These are phyloP conservation scores for Dryobota labecula DNA, from an alignment of 2,888 invertebrate species.

Conservation along the genomic window DNA sequence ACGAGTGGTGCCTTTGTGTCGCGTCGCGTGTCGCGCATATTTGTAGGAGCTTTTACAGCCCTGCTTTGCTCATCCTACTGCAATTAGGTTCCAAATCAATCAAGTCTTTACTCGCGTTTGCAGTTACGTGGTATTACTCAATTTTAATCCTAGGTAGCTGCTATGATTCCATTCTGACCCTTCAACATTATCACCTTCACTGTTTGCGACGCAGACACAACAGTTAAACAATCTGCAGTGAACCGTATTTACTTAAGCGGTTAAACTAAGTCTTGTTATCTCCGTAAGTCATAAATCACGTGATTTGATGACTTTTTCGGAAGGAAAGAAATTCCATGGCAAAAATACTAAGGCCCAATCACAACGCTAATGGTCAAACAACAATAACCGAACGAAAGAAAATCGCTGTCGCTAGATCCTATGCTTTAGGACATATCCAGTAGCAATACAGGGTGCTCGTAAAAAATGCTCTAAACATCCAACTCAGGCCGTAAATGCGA, in stretches of 20 bases:
- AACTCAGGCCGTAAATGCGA: slow-evolving; percentile 81
- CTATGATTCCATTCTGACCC: background rate
- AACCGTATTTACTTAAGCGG: background rate
- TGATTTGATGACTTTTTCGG: background rate
- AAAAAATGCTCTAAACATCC: slow-evolving; percentile 86
- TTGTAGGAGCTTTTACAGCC: no score
- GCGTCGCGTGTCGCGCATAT: no score
- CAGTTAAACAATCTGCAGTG: background rate
- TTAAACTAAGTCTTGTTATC: background rate
- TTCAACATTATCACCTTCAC: background rate
- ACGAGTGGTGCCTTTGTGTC: no score
- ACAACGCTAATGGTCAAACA: background rate
- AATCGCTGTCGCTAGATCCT: slow-evolving; percentile 38
- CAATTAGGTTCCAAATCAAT: background rate
- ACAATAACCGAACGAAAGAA: background rate
- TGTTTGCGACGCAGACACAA: background rate
- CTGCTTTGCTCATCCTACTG: background rate
- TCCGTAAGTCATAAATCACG: background rate
- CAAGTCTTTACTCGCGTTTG: background rate
- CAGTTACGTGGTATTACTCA: background rate
- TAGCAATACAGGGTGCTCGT: slow-evolving; percentile 79
- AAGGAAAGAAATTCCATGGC: background rate
- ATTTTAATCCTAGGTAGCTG: background rate
- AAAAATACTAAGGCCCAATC: background rate
- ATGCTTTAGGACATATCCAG: slow-evolving; percentile 45